Percentiles rank a stretch among this genome's conserved stretches.
phyloP scores from a whole-genome alignment of 2,888 invertebrate genomes.

The Perithous albicinctus region DNA sequence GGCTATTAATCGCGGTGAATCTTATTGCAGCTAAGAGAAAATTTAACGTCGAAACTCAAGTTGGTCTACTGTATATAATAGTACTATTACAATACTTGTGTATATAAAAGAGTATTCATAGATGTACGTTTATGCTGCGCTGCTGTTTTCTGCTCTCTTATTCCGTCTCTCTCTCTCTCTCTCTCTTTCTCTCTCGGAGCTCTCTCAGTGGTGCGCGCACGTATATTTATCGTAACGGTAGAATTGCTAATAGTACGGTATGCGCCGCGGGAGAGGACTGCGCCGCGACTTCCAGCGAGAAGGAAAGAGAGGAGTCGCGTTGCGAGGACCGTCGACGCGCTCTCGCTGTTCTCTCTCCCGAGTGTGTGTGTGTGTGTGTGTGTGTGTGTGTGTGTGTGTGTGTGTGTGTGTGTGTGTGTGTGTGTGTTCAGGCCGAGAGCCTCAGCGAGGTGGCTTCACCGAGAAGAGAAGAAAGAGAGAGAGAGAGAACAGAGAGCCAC shows the following conservation, averaged over 20 bases:
- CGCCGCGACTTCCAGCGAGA: slow-evolving; percentile 35
- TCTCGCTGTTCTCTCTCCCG: slow-evolving; percentile 2
- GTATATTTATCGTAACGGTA: slow-evolving; percentile 79
- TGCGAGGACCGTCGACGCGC: slow-evolving; percentile 21
- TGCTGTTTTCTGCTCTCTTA: slow-evolving; percentile 18
- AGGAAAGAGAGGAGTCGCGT: slow-evolving; percentile 30
- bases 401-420: too few species aligned
- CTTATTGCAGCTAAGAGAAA: slow-evolving; percentile 10
- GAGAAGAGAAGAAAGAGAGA: slow-evolving; percentile 38
- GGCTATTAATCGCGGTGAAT: slow-evolving; percentile 39
- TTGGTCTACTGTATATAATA: not conserved
- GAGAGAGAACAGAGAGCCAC: slow-evolving; percentile 43
- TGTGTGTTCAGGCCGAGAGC: slow-evolving; percentile 9
- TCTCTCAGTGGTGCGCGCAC: slow-evolving; percentile 35
- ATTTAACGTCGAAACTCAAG: slow-evolving; percentile 10
- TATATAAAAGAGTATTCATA: slow-evolving; percentile 1
- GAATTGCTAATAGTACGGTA: slow-evolving; percentile 76
- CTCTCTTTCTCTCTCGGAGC: slow-evolving; percentile 46
- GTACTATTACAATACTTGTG: slow-evolving; percentile 16
- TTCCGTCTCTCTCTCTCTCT: too few species aligned
- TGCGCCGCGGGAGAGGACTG: slow-evolving; percentile 57
- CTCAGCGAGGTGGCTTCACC: slow-evolving; percentile 21
- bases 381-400: too few species aligned
- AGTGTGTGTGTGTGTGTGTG: too few species aligned
- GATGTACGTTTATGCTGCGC: slow-evolving; percentile 10